Base-by-base conservation (phyloP, 1,140 invertebrate species). In the Diachasmimorpha longicaudata region DNA sequence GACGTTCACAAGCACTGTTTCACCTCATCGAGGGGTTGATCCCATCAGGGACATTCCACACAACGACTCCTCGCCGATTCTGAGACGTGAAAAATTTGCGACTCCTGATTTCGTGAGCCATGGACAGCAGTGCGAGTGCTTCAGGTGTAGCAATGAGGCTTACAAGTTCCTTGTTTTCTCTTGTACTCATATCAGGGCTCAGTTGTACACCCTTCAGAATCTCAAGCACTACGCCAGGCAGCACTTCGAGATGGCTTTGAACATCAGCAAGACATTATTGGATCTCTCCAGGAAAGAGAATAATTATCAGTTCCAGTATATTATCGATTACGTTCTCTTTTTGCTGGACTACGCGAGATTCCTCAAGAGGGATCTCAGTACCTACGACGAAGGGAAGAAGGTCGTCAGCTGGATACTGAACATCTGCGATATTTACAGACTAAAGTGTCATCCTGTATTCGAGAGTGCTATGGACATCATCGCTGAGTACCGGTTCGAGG, bases 131-230 rank as follows among this genome's bases (percentile, higher is more conserved):
- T 89, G 88, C 21, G 46, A 58, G 19, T 89, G 88, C 77, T 87
- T 85, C 52, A 81, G 76, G 8, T 89, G 88, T 70, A 67, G 71
- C 4, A 87, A 85, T 74, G 11, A 77, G 4, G 71, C 74, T 2
- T 89, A 87, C 69, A 84, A 85, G 23, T 82, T 84, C 75, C 55
- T 87, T 3, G 79, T 86, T 0, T 85, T 88, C n/a, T 74, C 80
- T 0, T 70, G 79, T 37, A 82, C 81, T 0, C 78, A 83, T 39
- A 81, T 88, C 0, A 80, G 86, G 21, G 88, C 87, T 0, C 85
- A 88, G 36, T 72, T 86, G 0, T 88, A 85, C 31, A 75, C 82
- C 9, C 55, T 85, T 3, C 82, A 85, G 36, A 73, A 83, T 21
- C 75, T 85, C 23, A 25, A 4, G 0, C 4, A 55, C 1, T 55